Evolutionary conservation across 1,140 invertebrate genomes (phyloP).

Genomic region (Orius insidiosus): DNA sequence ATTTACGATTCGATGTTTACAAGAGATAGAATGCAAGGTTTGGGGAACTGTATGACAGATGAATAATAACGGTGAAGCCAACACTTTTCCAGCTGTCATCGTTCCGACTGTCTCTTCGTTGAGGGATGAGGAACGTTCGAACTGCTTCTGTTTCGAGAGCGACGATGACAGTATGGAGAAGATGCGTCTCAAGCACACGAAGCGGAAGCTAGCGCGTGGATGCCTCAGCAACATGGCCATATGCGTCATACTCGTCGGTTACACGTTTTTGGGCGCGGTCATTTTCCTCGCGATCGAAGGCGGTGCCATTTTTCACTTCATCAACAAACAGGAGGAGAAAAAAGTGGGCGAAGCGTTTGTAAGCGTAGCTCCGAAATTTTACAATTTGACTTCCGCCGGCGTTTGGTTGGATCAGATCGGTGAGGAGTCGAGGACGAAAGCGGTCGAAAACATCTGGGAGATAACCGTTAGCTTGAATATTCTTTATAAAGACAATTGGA

Average conservation of each 20-base stretch:
- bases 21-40: not conserved
- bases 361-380: conserved; percentile 21
- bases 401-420: conserved; percentile 28
- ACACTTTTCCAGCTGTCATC: not conserved
- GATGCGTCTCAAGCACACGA: conserved; percentile 40
- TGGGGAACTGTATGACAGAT: not conserved
- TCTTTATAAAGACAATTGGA: conserved; percentile 90
- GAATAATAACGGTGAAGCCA: not conserved
- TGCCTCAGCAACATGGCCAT: conserved; percentile 76
- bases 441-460: conserved; percentile 83
- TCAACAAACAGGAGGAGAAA: conserved; percentile 15
- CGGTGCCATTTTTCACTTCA: conserved; percentile 31
- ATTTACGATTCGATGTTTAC: not conserved
- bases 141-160: conserved; percentile 43
- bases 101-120: not conserved
- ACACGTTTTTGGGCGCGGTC: conserved; percentile 79
- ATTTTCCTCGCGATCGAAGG: conserved; percentile 84
- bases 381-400: conserved; percentile 23
- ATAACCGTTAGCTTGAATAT: conserved; percentile 87
- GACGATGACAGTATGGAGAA: conserved; percentile 25
- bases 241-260: conserved; percentile 68
- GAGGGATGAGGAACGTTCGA: conserved; percentile 23
- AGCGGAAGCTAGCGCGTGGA: conserved; percentile 39
- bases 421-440: conserved; percentile 48
- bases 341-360: conserved; percentile 16